A percentile compares a stretch with the other conserved stretches of the same genome.
These are phyloP conservation scores for Dascyllus trimaculatus DNA, from an alignment of 2,113 vertebrate genomes.

Conservation along the genomic window DNA sequence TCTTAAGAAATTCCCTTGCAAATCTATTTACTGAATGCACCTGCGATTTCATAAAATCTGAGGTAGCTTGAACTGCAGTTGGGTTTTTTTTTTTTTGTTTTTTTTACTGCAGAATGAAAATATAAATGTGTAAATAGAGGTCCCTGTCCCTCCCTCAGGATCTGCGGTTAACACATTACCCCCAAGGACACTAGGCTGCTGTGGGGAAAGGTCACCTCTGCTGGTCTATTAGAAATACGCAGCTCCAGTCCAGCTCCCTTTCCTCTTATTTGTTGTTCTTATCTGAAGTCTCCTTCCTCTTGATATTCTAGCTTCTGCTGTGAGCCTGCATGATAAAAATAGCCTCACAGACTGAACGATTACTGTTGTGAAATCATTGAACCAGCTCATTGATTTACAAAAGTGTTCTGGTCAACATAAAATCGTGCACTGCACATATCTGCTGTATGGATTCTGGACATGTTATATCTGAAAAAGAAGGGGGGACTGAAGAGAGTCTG, in stretches of 20 bases:
- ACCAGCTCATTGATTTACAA: slow-evolving; percentile 38
- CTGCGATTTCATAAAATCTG: not conserved
- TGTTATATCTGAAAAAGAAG: slow-evolving; percentile 21
- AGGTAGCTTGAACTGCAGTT: not conserved
- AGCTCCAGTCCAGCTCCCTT: slow-evolving; percentile 38
- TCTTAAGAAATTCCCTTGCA: slow-evolving; percentile 5
- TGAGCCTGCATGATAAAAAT: slow-evolving; percentile 44
- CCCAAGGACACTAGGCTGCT: slow-evolving; percentile 41
- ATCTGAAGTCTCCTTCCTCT: slow-evolving; percentile 43
- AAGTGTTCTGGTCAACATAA: slow-evolving; percentile 14
- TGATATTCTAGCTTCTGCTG: slow-evolving; percentile 45
- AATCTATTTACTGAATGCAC: slow-evolving; percentile 12
- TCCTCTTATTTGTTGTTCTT: slow-evolving; percentile 40
- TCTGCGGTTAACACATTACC: slow-evolving; percentile 50
- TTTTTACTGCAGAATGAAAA: slow-evolving; percentile 21
- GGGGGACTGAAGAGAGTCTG: slow-evolving; percentile 5
- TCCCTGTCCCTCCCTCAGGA: not conserved
- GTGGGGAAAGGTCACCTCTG: slow-evolving; percentile 64
- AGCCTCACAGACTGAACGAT: slow-evolving; percentile 21
- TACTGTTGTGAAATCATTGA: not conserved
- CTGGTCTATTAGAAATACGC: slow-evolving; percentile 34
- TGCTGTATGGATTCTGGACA: slow-evolving; percentile 18
- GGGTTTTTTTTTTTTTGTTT: too few relatives aligned
- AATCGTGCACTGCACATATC: not conserved
- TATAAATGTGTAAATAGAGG: not conserved